Percentiles rank a stretch among this genome's conserved stretches.
phyloP scores from a whole-genome alignment of 2,888 invertebrate genomes.

The Agapostemon virescens region DNA sequence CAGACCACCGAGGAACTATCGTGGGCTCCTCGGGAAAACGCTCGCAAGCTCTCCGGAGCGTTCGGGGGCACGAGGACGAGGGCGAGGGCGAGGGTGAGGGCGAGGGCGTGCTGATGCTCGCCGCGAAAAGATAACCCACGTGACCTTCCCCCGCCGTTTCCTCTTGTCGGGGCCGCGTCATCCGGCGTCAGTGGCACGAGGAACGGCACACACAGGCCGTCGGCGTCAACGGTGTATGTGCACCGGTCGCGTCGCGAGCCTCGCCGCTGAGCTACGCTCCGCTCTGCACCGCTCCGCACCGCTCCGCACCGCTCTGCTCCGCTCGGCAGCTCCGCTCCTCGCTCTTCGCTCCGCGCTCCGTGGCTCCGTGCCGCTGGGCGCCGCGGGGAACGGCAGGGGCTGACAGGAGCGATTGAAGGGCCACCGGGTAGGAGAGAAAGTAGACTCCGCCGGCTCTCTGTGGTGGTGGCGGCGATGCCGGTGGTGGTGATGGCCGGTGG shows the following conservation, averaged over 20 bases:
- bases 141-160: constrained; percentile 67
- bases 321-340: too few relatives aligned
- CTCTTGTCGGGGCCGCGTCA: constrained; percentile 22
- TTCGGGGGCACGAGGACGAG: constrained; percentile 40
- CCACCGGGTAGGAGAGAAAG: constrained; percentile 23
- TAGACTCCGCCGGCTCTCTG: constrained; percentile 1
- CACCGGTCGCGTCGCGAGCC: constrained; percentile 1
- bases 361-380: too few relatives aligned
- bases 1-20: neutral
- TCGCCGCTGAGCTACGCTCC: neutral
- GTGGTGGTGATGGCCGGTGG: neutral
- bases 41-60: constrained; percentile 59
- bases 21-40: constrained; percentile 1
- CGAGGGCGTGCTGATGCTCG: constrained; percentile 49
- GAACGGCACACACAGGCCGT: constrained; percentile 19
- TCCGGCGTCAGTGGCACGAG: constrained; percentile 41
- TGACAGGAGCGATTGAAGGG: constrained; percentile 43
- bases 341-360: too few relatives aligned
- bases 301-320: neutral
- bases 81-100: neutral
- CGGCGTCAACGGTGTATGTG: constrained; percentile 15
- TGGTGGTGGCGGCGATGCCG: neutral
- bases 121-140: constrained; percentile 73
- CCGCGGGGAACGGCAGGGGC: constrained; percentile 16
- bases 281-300: neutral